A percentile compares a stretch with the other conserved stretches of the same genome.
These are phyloP conservation scores for Cataglyphis livida DNA, from an alignment of 2,888 invertebrate genomes.

Conservation along the genomic window DNA sequence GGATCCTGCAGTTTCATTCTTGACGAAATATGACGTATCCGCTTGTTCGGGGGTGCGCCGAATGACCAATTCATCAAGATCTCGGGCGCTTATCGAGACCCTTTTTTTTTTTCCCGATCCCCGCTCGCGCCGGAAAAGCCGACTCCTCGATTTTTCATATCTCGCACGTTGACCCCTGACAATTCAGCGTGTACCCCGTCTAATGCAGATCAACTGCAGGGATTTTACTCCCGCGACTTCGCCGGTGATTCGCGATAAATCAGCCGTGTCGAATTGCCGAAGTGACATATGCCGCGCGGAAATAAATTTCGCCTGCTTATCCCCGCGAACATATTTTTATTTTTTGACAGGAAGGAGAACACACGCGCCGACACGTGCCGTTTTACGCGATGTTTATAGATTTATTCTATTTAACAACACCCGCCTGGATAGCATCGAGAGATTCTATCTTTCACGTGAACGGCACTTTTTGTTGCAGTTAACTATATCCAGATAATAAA, in stretches of 20 bases:
- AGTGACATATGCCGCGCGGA: constrained; percentile 56
- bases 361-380: constrained; percentile 26
- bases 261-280: constrained; percentile 61
- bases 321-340: constrained; percentile 24
- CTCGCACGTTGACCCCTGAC: constrained; percentile 56
- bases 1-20: constrained; percentile 37
- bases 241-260: constrained; percentile 61
- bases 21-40: constrained; percentile 65
- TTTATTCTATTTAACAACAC: constrained; percentile 2
- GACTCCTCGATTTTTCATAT: constrained; percentile 73
- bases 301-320: constrained; percentile 46
- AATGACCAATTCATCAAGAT: constrained; percentile 72
- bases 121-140: constrained; percentile 21
- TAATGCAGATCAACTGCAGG: constrained; percentile 59
- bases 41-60: constrained; percentile 57
- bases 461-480: neutral
- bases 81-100: constrained; percentile 56
- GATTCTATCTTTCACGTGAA: neutral
- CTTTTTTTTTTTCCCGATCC: constrained; percentile 22
- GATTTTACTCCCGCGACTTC: constrained; percentile 46
- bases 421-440: constrained; percentile 22
- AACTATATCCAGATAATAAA: neutral
- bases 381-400: constrained; percentile 21
- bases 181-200: constrained; percentile 35
- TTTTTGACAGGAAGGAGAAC: neutral